Evolutionary conservation across 2,797 vertebrate genomes (phyloP), one percentile per base, ranked within the genome.

Genomic region (Hydrocynus forskahlii): DNA sequence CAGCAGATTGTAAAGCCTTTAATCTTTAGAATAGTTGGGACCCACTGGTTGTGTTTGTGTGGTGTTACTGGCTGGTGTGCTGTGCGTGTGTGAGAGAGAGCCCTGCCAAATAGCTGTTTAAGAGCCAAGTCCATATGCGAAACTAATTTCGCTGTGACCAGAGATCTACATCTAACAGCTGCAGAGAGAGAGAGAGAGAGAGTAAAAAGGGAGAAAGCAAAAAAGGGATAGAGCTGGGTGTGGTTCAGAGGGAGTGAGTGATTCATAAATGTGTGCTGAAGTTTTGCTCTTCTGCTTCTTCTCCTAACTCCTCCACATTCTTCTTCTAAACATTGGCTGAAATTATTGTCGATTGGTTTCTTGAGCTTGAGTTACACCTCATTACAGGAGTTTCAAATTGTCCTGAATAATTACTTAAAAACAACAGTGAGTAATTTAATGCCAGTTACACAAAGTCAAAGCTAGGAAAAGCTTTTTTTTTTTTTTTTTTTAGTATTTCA

Each of bases 241-340:
- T 75, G 81, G 60, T 70, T 79, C 25, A 55, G 48, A 7, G 17
- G 21, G 64, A 78, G n/a, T 9, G 48, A 57, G 52, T 17, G 50
- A 25, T 52, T 35, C 64, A 38, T 25, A 38, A 19, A 19, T 40
- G 17, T 66, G 25, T 17, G 12, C 14, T 35, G 25, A 64, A 6
- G 16, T 35, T 14, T 62, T 62, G 25, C 59, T 40, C 23, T 25
- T 59, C 19, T 60, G 74, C 62, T 7, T 7, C 62, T 7, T 7
- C 50, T 23, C 3, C 23, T 84, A 57, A 76, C 59, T 83, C 88
- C 29, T 29, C 90, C 8, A 6, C 16, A 4, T n/a, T 48, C 43
- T 59, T 69, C 43, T 16, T 21, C 4, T 25, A 14, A 48, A 69
- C 29, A 59, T 45, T n/a, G 1, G 25, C 60, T 66, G 62, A 16